Evolutionary conservation across 1,140 invertebrate genomes (phyloP).

Genomic region (Drosophila malerkotliana): DNA sequence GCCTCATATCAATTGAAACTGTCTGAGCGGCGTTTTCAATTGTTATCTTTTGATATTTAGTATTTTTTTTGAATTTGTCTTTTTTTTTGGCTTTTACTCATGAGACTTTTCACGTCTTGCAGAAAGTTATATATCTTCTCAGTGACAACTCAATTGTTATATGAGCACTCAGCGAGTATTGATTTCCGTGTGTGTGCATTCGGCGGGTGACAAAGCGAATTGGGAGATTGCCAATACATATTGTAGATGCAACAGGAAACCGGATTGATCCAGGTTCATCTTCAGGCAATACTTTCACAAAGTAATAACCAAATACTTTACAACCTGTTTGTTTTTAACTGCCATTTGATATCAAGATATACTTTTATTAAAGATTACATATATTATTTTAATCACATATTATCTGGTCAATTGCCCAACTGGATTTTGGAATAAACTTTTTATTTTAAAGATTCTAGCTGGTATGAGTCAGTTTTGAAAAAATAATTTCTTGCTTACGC

Average conservation of each 20-base stretch:
- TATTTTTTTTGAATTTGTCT: slow-evolving; percentile 8
- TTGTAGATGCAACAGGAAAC: slow-evolving; percentile 18
- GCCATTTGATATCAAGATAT: not conserved
- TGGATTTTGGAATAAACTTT: slow-evolving; percentile 9
- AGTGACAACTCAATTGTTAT: slow-evolving; percentile 49
- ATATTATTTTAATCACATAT: slow-evolving; percentile 5
- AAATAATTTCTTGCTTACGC: slow-evolving; percentile 2
- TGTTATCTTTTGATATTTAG: slow-evolving; percentile 65
- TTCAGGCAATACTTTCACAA: slow-evolving; percentile 41
- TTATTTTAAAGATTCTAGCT: not conserved
- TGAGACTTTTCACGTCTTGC: slow-evolving; percentile 34
- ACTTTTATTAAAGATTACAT: not conserved
- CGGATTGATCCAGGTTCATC: slow-evolving; percentile 35
- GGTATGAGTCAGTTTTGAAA: not conserved
- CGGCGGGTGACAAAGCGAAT: slow-evolving; percentile 31
- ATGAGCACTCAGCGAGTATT: slow-evolving; percentile 37
- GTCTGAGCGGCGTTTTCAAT: slow-evolving; percentile 34
- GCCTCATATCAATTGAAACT: slow-evolving; percentile 73
- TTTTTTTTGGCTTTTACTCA: slow-evolving; percentile 22
- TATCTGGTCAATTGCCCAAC: slow-evolving; percentile 4
- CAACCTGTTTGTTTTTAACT: slow-evolving; percentile 13
- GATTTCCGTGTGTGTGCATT: slow-evolving; percentile 36
- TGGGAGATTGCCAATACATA: slow-evolving; percentile 18
- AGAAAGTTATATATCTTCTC: slow-evolving; percentile 40
- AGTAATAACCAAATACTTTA: not conserved